Conservation (phyloP, 2,888 invertebrate species). For the Rhodophaea formosa region DNA sequence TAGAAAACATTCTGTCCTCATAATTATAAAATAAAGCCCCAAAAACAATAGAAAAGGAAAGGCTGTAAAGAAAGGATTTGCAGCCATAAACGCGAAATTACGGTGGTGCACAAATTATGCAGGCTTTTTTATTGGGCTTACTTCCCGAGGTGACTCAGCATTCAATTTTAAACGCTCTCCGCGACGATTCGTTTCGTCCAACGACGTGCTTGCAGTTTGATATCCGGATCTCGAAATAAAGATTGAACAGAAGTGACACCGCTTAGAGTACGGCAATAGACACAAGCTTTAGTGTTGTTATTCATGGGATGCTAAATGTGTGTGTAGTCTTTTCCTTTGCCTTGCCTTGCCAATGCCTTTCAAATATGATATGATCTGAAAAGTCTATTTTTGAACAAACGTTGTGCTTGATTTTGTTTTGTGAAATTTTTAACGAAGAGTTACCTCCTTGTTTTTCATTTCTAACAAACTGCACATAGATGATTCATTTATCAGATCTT, state of each 20-base stretch:
- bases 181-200: slow-evolving; percentile 15
- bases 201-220: slow-evolving; percentile 11
- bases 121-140: slow-evolving; percentile 19
- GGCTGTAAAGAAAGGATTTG: slow-evolving; percentile 17
- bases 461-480: no score
- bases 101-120: slow-evolving; percentile 20
- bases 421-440: no score
- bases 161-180: slow-evolving; percentile 18
- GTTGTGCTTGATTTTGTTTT: no score
- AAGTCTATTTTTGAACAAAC: no score
- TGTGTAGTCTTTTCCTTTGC: no score
- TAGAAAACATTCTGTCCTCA: neutral
- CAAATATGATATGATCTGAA: no score
- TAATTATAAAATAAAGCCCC: neutral
- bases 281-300: no score
- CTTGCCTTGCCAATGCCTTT: no score
- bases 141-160: slow-evolving; percentile 17
- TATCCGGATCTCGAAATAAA: neutral
- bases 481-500: no score
- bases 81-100: slow-evolving; percentile 15
- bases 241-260: neutral
- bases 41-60: slow-evolving; percentile 16
- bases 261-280: no score
- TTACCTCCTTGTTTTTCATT: no score
- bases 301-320: no score